Base-by-base conservation (phyloP, 2,113 vertebrate genomes). In the Solea senegalensis region DNA sequence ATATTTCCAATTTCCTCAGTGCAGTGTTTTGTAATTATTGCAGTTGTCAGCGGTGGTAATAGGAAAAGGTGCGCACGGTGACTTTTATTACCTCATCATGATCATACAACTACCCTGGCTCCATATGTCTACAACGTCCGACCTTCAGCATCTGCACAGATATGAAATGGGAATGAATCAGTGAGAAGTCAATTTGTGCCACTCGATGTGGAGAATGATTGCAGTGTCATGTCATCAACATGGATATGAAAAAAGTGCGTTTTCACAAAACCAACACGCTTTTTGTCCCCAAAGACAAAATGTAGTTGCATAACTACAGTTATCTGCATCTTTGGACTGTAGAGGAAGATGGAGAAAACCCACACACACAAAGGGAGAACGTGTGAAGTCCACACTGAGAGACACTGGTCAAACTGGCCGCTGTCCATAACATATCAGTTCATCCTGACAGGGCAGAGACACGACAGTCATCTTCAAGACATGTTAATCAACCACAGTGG, bases 121-220 rank as follows among this genome's bases (percentile, higher is more conserved):
- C 44, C 65, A 66, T 50, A 60, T 78, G 69, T 82, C 64, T 50
- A n/a, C 0, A 2, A 64, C 34, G 16, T 45, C 59, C 43, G 3
- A 34, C 60, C 51, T 52, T 57, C 26, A 28, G 62, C 43, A 64
- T 27, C 43, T 68, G 43, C 41, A 53, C 34, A 34, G 44, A 57
- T 65, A 73, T 75, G 64, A 69, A 83, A 80, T 65, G 54, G 73
- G 12, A 44, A 59, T 43, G 57, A 77, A 6, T 34, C 34, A 34
- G 3, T 34, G 3, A 34, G 43, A 40, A 67, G 65, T 59, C 65
- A 39, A 21, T 73, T 68, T 57, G 58, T 5, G 7, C 13, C 58
- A 83, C 9, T 50, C 67, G 64, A 21, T 45, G 46, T 11, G 13
- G 62, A 76, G 39, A 71, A 62, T 59, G 64, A 78, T 48, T 28